Conservation (phyloP, 2,113 vertebrate genomes). For the Bos javanicus region DNA sequence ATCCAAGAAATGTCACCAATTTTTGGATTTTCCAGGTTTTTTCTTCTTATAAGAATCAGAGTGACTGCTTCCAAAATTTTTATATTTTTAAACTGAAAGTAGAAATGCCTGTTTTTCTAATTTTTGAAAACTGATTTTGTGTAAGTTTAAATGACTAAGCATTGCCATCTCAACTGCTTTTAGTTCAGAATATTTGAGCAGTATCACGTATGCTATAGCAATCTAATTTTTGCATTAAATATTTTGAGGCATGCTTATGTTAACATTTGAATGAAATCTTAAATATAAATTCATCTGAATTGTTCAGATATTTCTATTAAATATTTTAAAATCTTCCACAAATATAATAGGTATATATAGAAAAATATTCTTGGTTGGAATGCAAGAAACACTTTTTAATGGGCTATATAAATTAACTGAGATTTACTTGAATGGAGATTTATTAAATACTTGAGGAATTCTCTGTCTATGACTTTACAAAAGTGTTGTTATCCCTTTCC, state of each 20-base stretch:
- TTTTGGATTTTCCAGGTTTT: background rate
- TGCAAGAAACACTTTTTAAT: background rate
- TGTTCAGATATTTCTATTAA: background rate
- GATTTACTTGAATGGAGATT: background rate
- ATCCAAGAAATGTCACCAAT: background rate
- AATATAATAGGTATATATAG: background rate
- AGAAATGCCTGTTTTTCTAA: background rate
- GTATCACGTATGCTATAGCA: background rate
- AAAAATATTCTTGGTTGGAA: background rate
- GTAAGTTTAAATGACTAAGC: background rate
- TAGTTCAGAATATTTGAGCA: background rate
- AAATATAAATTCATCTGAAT: background rate
- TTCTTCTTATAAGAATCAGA: background rate
- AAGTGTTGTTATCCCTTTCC: background rate
- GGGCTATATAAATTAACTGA: background rate
- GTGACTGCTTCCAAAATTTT: background rate
- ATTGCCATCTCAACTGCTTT: background rate
- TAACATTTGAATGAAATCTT: background rate
- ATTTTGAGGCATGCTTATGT: background rate
- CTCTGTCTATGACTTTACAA: background rate
- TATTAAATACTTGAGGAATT: constrained; percentile 4
- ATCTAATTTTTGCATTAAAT: background rate
- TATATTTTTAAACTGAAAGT: background rate
- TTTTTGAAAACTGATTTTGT: background rate
- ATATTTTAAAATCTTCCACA: background rate